Evolutionary conservation across 2,888 invertebrate species (phyloP).

Genomic region (Epirrhoe alternata): DNA sequence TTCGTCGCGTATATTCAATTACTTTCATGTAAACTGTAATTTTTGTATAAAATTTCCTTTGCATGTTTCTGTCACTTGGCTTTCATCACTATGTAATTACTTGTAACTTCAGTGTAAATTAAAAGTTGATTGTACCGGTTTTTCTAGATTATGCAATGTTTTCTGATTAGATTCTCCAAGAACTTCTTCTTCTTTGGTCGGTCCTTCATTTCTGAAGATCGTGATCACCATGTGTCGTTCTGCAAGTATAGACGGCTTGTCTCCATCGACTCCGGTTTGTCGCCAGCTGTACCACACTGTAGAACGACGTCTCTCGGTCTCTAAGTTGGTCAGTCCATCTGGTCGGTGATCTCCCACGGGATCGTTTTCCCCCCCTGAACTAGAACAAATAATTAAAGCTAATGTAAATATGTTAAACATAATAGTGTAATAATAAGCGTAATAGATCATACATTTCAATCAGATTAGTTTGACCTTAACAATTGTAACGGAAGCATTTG

Average conservation of each 20-base stretch:
- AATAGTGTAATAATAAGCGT: not conserved
- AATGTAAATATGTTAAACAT: not conserved
- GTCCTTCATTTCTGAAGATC: too few species aligned
- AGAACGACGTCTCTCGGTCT: too few species aligned
- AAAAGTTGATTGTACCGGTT: conserved; percentile 17
- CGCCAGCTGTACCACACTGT: too few species aligned
- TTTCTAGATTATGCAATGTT: conserved; percentile 20
- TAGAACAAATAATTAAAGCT: not conserved
- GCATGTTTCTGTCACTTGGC: conserved; percentile 11
- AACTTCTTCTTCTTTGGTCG: too few species aligned
- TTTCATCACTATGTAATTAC: conserved; percentile 21
- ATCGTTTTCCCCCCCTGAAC: too few species aligned
- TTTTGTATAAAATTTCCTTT: conserved; percentile 7
- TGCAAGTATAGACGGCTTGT: too few species aligned
- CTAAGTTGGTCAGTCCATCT: too few species aligned
- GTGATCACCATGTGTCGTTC: too few species aligned
- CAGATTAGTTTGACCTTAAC: conserved; percentile 24
- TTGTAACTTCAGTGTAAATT: conserved; percentile 2
- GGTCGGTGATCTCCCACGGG: too few species aligned
- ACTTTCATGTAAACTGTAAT: not conserved
- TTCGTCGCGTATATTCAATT: conserved; percentile 27
- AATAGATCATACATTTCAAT: conserved; percentile 10
- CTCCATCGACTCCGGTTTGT: too few species aligned
- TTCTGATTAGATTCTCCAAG: conserved; percentile 10
- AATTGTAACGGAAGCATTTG: conserved; percentile 40